Evolutionary conservation across 2,113 vertebrate species (phyloP), one percentile per base, ranked within the genome.

Genomic region (Laterallus jamaicensis): DNA sequence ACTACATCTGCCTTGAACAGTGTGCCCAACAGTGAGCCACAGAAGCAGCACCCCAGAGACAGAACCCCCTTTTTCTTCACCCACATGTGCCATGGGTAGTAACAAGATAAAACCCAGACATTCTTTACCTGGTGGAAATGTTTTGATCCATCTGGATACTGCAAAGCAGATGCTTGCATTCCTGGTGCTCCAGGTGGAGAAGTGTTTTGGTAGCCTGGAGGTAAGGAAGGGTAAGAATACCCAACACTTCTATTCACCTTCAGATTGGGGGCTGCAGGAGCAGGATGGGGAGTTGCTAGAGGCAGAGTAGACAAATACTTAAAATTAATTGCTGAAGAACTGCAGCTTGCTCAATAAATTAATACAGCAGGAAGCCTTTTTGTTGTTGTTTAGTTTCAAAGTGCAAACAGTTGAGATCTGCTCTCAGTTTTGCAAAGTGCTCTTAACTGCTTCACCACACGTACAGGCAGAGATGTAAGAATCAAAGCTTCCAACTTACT

Each of bases 151-250:
- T 97, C 98, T 82, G 97, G 96, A 81, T 99, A 99, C 82, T 98
- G 98, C 98, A 98, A 97, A 47, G 98, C 89, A 87, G 98, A 83
- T 7, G 98, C 93, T 58, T 98, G 98, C 95, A 98, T 93, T 83
- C 97, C 97, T 50, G 98, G 63, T 52, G 97, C 80, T 75, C 92
- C 97, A 4, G 98, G 94, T 35, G 95, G 76, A 10, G 97, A 20
- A 73, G 97, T 91, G 93, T 98, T 99, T 97, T 99, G 99, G 96
- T 99, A 99, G 90, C 98, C 99, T 15, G 98, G 99, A 25, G 98
- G 98, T 67, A 99, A 97, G 59, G 99, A 97, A 35, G 99, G 99
- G 97, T 99, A 99, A 5, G 98, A 97, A 97, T 98, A 98, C 11
- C 98, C 98, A 96, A 99, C 97, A 68, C 96, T 98, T 87, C 98